These are phyloP conservation scores for Lingula anatina DNA, from an alignment of 2,888 invertebrate genomes.

Conservation along the genomic window DNA sequence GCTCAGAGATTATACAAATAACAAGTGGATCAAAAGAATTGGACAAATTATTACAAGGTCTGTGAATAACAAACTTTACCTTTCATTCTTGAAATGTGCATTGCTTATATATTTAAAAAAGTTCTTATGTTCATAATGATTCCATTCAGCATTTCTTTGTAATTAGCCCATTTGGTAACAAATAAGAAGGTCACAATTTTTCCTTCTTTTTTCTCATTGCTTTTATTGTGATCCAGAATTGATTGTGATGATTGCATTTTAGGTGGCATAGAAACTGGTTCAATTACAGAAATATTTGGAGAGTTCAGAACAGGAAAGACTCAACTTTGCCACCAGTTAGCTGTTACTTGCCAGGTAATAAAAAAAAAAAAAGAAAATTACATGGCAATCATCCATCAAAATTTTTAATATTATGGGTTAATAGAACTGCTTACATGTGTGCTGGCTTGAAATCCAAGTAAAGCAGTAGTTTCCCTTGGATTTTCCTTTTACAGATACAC, in stretches of 20 bases:
- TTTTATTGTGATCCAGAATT: no score
- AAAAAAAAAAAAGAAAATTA: no score
- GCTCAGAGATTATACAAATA: slow-evolving; percentile 90
- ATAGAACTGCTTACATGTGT: no score
- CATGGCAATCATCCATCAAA: background rate
- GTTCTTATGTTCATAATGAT: no score
- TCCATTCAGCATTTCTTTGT: no score
- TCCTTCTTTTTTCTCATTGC: slow-evolving; percentile 8
- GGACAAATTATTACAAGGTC: slow-evolving; percentile 79
- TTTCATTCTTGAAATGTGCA: no score
- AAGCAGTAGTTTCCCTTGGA: no score
- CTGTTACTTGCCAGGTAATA: slow-evolving; percentile 89
- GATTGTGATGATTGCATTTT: no score
- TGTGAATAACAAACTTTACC: no score
- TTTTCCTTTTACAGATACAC: no score
- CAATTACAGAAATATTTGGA: slow-evolving; percentile 97
- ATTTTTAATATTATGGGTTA: slow-evolving; percentile 2
- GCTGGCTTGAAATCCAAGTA: no score
- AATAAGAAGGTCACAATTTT: background rate
- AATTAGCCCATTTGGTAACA: background rate
- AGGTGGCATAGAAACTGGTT: slow-evolving; percentile 94
- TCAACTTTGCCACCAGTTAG: slow-evolving; percentile 92
- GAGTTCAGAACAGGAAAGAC: slow-evolving; percentile 98
- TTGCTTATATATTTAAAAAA: no score
- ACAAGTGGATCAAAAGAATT: slow-evolving; percentile 93